Evolutionary conservation across 1,140 invertebrate genomes (phyloP).

Genomic region (Bombus waltoni): DNA sequence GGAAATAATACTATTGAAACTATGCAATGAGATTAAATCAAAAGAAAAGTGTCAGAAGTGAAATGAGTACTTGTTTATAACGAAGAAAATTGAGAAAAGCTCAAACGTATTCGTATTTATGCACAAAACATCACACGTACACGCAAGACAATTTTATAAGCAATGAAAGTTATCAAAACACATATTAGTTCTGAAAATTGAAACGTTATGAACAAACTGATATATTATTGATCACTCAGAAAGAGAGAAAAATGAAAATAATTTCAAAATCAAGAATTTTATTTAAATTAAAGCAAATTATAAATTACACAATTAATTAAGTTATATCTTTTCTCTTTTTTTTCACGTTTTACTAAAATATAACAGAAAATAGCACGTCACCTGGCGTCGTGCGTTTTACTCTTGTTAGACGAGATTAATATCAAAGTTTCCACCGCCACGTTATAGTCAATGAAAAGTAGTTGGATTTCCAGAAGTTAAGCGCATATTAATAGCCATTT

Average conservation of each 20-base stretch:
- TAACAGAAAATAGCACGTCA: neutral
- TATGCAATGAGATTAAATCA: neutral
- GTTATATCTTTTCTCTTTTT: neutral
- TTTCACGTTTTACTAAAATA: neutral
- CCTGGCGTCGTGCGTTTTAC: neutral
- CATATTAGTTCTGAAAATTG: neutral
- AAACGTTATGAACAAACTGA: neutral
- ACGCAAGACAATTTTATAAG: neutral
- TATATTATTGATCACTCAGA: neutral
- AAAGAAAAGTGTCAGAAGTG: neutral
- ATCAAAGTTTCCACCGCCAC: neutral
- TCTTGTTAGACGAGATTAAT: neutral
- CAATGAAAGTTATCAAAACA: neutral
- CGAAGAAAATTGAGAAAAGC: neutral
- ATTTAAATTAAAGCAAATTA: neutral
- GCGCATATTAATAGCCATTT: slow-evolving; percentile 25
- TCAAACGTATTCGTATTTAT: neutral
- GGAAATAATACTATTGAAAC: neutral
- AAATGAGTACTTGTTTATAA: neutral
- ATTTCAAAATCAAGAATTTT: neutral
- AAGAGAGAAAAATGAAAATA: neutral
- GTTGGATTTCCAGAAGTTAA: slow-evolving; percentile 14
- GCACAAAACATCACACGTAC: neutral
- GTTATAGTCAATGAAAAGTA: slow-evolving; percentile 5
- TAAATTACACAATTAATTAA: neutral